Conservation (phyloP, 2,113 vertebrate species). For the Sapajus apella region DNA sequence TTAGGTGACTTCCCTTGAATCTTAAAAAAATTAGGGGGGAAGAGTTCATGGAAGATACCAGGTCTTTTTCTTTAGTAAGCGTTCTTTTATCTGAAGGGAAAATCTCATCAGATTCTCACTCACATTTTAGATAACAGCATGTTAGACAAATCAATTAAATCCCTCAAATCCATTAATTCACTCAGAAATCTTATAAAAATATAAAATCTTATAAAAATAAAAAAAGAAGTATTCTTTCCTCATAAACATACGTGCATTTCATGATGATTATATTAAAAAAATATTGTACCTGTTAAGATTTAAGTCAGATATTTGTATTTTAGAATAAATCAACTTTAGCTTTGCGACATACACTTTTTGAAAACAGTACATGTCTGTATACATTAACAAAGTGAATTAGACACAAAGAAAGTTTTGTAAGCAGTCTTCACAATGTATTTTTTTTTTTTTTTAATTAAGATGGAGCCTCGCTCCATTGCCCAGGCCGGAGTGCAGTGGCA, state of each 20-base stretch:
- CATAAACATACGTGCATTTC: background rate
- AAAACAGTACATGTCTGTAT: background rate
- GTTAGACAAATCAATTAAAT: background rate
- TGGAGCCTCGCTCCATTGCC: no score
- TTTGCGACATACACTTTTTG: background rate
- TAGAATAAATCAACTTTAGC: background rate
- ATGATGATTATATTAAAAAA: background rate
- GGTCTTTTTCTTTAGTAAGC: background rate
- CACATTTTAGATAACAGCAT: background rate
- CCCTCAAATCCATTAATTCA: background rate
- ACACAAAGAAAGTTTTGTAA: background rate
- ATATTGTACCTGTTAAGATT: background rate
- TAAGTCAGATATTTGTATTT: background rate
- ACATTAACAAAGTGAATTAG: background rate
- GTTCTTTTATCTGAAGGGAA: background rate
- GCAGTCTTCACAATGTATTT: background rate
- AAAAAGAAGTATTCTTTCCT: background rate
- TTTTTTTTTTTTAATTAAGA: no score
- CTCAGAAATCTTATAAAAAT: background rate
- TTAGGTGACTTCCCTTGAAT: background rate
- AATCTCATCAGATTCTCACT: background rate
- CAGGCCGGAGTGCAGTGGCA: no score
- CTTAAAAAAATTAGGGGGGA: background rate
- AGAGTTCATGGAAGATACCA: background rate
- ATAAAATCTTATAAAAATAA: no score